Conservation (phyloP, 2,888 invertebrate species). For the Pachymerium ferrugineum region DNA sequence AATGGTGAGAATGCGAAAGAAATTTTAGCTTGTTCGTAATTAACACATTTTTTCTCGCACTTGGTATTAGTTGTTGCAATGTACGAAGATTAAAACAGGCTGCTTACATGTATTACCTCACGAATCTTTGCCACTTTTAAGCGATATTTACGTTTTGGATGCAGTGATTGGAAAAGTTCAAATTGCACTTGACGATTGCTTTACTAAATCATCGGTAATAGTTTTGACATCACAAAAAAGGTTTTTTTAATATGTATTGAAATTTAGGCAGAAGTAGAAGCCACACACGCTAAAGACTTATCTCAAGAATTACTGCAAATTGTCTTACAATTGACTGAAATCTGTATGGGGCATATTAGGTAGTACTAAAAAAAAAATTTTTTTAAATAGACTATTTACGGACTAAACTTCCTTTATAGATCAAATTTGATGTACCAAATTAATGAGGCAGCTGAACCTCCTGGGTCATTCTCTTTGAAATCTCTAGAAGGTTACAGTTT, state of each 20-base stretch:
- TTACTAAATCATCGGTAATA: slow-evolving; percentile 44
- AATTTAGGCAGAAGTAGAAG: slow-evolving; percentile 37
- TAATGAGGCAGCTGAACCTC: slow-evolving; percentile 47
- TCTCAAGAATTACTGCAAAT: slow-evolving; percentile 46
- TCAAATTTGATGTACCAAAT: slow-evolving; percentile 53
- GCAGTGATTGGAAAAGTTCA: slow-evolving; percentile 70
- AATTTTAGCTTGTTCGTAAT: background rate
- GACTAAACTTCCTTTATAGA: slow-evolving; percentile 45
- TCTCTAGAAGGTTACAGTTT: slow-evolving; percentile 49
- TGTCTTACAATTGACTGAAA: slow-evolving; percentile 44
- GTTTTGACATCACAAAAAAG: background rate
- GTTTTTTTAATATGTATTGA: background rate
- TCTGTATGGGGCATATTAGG: slow-evolving; percentile 47
- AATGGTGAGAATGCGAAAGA: slow-evolving; percentile 42
- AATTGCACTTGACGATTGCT: slow-evolving; percentile 60
- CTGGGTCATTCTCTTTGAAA: slow-evolving; percentile 50
- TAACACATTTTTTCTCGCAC: background rate
- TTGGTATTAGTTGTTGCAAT: slow-evolving; percentile 33
- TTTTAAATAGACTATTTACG: background rate
- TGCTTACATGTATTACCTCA: background rate
- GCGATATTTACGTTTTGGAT: slow-evolving; percentile 69
- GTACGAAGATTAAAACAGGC: background rate
- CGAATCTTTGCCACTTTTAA: slow-evolving; percentile 45
- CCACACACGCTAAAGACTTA: slow-evolving; percentile 40
- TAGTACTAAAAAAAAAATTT: slow-evolving; percentile 37